Percentiles rank a stretch among this genome's conserved stretches.
Evolutionary conservation across 2,888 invertebrate species (phyloP).

Genomic region (Heliconius erato): DNA sequence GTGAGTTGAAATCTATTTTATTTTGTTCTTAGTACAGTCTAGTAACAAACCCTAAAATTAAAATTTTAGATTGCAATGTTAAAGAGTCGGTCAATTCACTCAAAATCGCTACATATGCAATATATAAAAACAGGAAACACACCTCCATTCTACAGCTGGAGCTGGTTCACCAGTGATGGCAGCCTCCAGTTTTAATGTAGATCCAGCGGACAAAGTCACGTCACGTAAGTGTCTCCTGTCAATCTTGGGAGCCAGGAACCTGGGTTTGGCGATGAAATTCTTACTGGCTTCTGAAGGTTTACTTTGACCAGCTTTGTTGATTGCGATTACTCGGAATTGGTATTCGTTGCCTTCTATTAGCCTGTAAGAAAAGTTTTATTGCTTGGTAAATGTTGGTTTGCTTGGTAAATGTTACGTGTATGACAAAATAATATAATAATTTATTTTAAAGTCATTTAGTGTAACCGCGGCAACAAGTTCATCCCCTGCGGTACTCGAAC

Average conservation of each 20-base stretch:
- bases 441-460: no score
- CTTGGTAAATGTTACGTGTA: no score
- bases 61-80: no score
- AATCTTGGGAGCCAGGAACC: constrained; percentile 97
- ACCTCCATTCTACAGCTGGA: constrained; percentile 96
- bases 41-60: no score
- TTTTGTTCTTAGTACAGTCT: no score
- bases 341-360: constrained; percentile 98
- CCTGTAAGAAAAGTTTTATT: constrained; percentile 55
- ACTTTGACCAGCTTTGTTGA: constrained; percentile 97
- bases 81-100: no score
- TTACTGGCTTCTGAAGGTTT: constrained; percentile 96
- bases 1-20: no score
- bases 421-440: no score
- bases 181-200: constrained; percentile 96
- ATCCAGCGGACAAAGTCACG: constrained; percentile 95
- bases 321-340: constrained; percentile 97
- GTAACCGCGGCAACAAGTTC: no score
- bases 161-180: constrained; percentile 98
- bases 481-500: no score
- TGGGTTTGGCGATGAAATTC: constrained; percentile 93
- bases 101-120: no score
- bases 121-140: background rate
- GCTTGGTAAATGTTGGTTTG: no score
- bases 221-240: constrained; percentile 96